Evolutionary conservation across 2,888 invertebrate species (phyloP).

Genomic region (Arge pagana): DNA sequence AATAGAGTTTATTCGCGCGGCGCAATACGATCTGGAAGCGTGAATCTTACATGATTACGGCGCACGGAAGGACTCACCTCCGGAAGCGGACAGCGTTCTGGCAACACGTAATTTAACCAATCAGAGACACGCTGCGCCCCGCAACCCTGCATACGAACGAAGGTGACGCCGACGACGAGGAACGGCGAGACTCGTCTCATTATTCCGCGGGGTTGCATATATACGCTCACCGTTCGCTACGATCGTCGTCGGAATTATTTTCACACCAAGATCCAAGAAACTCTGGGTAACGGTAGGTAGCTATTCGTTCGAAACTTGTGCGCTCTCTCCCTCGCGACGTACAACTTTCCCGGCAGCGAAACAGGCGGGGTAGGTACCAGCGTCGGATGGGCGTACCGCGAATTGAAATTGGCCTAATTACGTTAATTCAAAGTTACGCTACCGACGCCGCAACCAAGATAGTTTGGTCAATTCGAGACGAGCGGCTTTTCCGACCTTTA

Average conservation of each 20-base stretch:
- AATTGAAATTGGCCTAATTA: slow-evolving; percentile 17
- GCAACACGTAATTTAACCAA: slow-evolving; percentile 34
- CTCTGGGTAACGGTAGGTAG: neutral
- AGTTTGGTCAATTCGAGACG: slow-evolving; percentile 10
- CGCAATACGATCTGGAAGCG: neutral
- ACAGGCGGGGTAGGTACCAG: too few relatives aligned
- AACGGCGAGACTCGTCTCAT: slow-evolving; percentile 24
- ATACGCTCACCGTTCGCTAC: too few relatives aligned
- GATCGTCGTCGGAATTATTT: slow-evolving; percentile 32
- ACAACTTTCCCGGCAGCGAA: too few relatives aligned
- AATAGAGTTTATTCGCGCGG: neutral
- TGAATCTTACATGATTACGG: too few relatives aligned
- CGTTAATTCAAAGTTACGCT: slow-evolving; percentile 14
- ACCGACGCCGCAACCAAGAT: neutral
- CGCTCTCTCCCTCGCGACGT: too few relatives aligned
- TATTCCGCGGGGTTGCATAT: slow-evolving; percentile 31
- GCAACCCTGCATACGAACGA: slow-evolving; percentile 23
- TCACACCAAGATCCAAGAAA: slow-evolving; percentile 24
- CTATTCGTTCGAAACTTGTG: slow-evolving; percentile 5
- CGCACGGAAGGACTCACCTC: too few relatives aligned
- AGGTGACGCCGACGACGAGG: slow-evolving; percentile 8
- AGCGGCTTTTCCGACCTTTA: neutral
- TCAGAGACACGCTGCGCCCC: slow-evolving; percentile 23
- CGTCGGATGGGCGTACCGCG: slow-evolving; percentile 2
- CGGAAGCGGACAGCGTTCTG: too few relatives aligned